phyloP scores from a whole-genome alignment of 2,113 vertebrate species.

The Ailurus styani region DNA sequence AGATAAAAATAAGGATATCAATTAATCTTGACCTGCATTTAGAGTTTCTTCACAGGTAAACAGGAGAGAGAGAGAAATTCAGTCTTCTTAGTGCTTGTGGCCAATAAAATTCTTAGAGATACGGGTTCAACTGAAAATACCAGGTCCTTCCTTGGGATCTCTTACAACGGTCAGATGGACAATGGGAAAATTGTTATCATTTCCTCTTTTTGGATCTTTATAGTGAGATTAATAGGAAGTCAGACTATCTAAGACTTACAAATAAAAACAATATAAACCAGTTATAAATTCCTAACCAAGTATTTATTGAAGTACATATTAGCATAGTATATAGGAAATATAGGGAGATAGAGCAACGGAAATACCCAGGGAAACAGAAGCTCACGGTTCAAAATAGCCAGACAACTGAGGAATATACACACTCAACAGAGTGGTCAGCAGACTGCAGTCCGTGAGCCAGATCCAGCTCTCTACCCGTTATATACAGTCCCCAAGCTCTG shows the following conservation, averaged over 20 bases:
- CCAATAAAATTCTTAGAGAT: not conserved
- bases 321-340: not conserved
- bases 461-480: not conserved
- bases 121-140: not conserved
- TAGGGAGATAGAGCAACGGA: not conserved
- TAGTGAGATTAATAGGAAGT: not conserved
- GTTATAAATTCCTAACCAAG: not conserved
- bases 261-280: not conserved
- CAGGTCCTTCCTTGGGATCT: not conserved
- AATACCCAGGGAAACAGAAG: not conserved
- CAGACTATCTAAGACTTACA: not conserved
- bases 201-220: not conserved
- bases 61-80: not conserved
- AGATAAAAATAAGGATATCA: not conserved
- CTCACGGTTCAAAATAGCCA: not conserved
- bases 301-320: not conserved
- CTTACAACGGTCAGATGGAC: not conserved
- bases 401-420: not conserved
- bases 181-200: not conserved
- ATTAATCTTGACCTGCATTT: not conserved
- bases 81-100: not conserved
- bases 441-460: not conserved
- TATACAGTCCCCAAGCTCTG: not conserved
- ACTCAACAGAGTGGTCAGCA: not conserved
- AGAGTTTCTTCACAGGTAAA: not conserved